Conservation (phyloP, 2,113 vertebrate genomes). For the Willisornis vidua region DNA sequence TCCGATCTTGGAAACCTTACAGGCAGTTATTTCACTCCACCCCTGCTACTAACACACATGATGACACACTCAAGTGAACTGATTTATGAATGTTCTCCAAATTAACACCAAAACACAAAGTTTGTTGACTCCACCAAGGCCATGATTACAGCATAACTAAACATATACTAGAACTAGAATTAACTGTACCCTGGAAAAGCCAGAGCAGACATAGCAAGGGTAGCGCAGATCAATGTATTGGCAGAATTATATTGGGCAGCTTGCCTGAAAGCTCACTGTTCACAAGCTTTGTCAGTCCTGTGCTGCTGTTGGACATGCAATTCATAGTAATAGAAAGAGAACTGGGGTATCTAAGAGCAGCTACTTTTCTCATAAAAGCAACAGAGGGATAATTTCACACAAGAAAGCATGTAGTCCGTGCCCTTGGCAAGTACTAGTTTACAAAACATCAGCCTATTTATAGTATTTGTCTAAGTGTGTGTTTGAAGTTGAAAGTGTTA, state of each 20-base stretch:
- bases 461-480: background rate
- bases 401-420: background rate
- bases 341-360: background rate
- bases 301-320: background rate
- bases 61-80: rapidly evolving
- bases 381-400: background rate
- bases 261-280: background rate
- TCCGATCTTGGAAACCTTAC: background rate
- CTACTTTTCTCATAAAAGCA: background rate
- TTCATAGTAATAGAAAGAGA: background rate
- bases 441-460: constrained; percentile 38
- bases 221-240: background rate
- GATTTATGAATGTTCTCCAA: background rate
- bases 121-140: background rate
- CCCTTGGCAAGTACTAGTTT: background rate
- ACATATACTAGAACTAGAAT: background rate
- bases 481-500: constrained; percentile 9
- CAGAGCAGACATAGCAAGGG: background rate
- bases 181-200: background rate
- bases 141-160: background rate
- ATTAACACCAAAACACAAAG: background rate
- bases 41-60: background rate
- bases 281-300: background rate
- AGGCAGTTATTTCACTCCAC: background rate
- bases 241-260: background rate